Base-by-base conservation (phyloP, 2,888 invertebrate genomes). In the Nysson spinosus region DNA sequence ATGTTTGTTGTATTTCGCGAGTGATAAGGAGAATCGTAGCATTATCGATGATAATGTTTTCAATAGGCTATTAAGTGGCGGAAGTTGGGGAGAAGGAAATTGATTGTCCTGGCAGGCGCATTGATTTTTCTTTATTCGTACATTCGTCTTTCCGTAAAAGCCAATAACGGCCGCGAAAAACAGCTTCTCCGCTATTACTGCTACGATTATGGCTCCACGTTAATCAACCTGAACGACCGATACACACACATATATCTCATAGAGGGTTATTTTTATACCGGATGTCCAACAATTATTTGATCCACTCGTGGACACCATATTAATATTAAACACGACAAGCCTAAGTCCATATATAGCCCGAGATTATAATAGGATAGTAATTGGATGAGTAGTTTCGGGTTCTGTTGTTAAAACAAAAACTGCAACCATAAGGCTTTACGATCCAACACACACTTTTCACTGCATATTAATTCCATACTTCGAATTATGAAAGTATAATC, bases 91-190 rank as follows among this genome's bases (percentile, higher is more conserved):
- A 54, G n/a, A 44, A 20, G 26, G 37, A 11, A 54, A 54, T 37
- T 30, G 44, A 44, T 44, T 28, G 54, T 35, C 28, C 44, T 44
- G 12, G 35, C 22, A 40, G 30, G 16, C 30, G 37, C 44, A 39
- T 49, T 32, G 52, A 57, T 61, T 63, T 66, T 43, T 49, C 43
- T 17, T 39, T 26, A 40, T 34, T 39, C 52, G 47, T 22, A 22
- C 56, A 57, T 66, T 51, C 26, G 51, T 66, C 49, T 52, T 56
- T 7, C 26, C n/a, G 9, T 12, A 43, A 43, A 35, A 39, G 34
- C 43, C 63, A 56, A 63, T 56, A 66, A 51, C 52, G 66, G 24
- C 32, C 56, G 26, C 42, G 51, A 52, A 56, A 57, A 63, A 66
- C 62, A 66, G 47, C 47, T 49, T 37, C 20, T 5, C 16, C 26